These are phyloP conservation scores for Sisyra nigra DNA, from an alignment of 2,888 invertebrate genomes.

Conservation along the genomic window DNA sequence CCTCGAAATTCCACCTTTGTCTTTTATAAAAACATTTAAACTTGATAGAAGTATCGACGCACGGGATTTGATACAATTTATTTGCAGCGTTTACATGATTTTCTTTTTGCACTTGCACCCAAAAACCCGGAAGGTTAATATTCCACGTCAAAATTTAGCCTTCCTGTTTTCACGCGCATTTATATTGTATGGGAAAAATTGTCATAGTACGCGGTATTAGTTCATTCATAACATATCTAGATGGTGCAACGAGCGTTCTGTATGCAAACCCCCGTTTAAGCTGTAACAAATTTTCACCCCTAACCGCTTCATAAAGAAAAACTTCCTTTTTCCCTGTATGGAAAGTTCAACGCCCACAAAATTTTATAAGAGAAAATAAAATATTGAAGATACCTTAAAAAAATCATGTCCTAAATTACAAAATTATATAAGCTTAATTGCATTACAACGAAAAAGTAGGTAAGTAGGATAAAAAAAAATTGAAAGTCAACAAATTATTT, in stretches of 20 bases:
- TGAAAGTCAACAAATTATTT: not conserved
- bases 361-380: not conserved
- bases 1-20: no score
- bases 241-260: slow-evolving; percentile 2
- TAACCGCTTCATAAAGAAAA: not conserved
- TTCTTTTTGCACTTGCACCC: no score
- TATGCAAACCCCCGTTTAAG: not conserved
- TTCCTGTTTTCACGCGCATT: no score
- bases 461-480: not conserved
- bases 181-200: no score
- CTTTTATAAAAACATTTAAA: no score
- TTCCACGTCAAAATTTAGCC: not conserved
- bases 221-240: slow-evolving; percentile 3
- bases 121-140: not conserved
- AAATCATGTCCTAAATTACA: not conserved
- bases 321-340: not conserved
- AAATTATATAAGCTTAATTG: no score
- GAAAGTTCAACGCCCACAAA: not conserved
- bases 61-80: no score
- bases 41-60: no score
- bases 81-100: no score
- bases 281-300: not conserved
- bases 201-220: not conserved
- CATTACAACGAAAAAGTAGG: no score
- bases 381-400: not conserved